phyloP scores from a whole-genome alignment of 2,797 vertebrate genomes.

The Luscinia megarhynchos region DNA sequence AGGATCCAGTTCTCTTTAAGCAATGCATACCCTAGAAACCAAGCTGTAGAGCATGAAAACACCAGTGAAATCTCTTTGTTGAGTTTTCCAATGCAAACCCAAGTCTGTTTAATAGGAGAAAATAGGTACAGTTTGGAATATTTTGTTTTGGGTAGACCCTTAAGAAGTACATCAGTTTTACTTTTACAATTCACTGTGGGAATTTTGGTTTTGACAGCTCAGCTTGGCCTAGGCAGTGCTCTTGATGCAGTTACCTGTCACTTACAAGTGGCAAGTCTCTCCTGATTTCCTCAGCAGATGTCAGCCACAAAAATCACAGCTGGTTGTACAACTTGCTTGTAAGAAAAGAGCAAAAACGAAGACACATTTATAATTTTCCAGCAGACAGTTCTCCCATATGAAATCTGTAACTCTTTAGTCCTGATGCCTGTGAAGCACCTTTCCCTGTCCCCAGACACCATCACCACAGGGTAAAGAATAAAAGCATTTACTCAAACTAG shows the following conservation, averaged over 20 bases:
- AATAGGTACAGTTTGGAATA: not conserved
- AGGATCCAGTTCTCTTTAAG: not conserved
- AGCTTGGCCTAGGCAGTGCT: not conserved
- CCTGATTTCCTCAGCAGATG: constrained; percentile 8
- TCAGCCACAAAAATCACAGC: not conserved
- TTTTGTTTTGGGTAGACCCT: not conserved
- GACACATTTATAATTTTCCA: not conserved
- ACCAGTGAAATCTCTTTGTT: not conserved
- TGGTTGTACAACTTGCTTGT: not conserved
- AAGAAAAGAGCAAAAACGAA: not conserved
- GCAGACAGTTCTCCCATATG: not conserved
- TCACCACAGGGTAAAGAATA: not conserved
- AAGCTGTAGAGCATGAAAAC: not conserved
- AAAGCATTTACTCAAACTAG: not conserved
- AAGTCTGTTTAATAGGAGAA: not conserved
- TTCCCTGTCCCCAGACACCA: not conserved
- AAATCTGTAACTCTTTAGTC: not conserved
- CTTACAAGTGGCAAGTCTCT: constrained; percentile 15
- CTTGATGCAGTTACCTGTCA: not conserved
- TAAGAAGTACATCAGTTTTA: not conserved
- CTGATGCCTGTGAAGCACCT: not conserved
- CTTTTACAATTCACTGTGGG: not conserved
- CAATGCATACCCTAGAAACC: not conserved
- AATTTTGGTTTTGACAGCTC: not conserved
- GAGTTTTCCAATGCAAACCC: not conserved